Evolutionary conservation across 2,888 invertebrate species (phyloP).

Genomic region (Oscheius onirici): DNA sequence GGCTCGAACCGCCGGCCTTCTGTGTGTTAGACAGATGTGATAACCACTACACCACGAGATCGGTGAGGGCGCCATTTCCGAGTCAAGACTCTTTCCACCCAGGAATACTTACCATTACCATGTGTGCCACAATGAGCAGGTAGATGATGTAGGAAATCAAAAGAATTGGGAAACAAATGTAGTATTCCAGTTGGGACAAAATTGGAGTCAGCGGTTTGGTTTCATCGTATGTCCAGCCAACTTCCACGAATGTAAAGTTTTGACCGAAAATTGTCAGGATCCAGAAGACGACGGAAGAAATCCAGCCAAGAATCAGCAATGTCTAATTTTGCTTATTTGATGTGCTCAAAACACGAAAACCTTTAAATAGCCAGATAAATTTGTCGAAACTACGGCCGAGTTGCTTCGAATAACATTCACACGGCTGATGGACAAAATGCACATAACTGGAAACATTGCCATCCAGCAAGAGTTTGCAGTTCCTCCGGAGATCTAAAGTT

Average conservation of each 20-base stretch:
- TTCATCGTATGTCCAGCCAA: background rate
- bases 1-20: constrained; percentile 58
- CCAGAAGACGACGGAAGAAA: background rate
- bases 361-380: background rate
- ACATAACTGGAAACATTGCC: constrained; percentile 6
- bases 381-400: background rate
- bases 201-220: background rate
- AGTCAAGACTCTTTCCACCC: background rate
- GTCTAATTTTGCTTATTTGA: background rate
- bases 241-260: background rate
- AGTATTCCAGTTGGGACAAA: background rate
- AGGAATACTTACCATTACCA: background rate
- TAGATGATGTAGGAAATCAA: background rate
- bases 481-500: background rate
- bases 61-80: background rate
- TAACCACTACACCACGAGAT: constrained; percentile 6
- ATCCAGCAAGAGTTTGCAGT: background rate
- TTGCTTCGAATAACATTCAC: background rate
- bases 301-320: background rate
- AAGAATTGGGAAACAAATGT: background rate
- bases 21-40: constrained; percentile 63
- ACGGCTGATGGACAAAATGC: background rate
- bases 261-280: background rate
- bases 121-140: background rate
- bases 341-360: background rate